phyloP scores from a whole-genome alignment of 2,888 invertebrate species.

The Lepidonotus clava region DNA sequence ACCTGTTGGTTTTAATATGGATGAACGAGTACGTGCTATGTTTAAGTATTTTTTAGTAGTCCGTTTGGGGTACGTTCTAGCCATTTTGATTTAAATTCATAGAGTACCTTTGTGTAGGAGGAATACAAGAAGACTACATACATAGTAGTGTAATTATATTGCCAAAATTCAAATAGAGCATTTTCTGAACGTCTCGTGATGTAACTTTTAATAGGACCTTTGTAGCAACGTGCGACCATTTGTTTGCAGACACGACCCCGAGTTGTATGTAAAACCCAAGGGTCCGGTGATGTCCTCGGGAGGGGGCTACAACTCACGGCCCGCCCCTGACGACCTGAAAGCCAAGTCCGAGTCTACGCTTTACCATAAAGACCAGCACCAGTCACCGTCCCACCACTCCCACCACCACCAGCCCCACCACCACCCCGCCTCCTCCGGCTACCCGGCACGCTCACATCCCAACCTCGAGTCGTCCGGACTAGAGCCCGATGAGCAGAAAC shows the following conservation, averaged over 20 bases:
- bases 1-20: too few relatives aligned
- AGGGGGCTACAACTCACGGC: background rate
- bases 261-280: slow-evolving; percentile 34
- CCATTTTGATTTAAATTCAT: too few relatives aligned
- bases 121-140: too few relatives aligned
- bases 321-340: slow-evolving; percentile 52
- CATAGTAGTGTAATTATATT: too few relatives aligned
- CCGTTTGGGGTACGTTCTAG: too few relatives aligned
- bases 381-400: background rate
- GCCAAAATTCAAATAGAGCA: too few relatives aligned
- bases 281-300: background rate
- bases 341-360: slow-evolving; percentile 62
- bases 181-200: too few relatives aligned
- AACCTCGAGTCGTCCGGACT: slow-evolving; percentile 60
- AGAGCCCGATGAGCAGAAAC: slow-evolving; percentile 72
- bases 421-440: background rate
- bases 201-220: too few relatives aligned
- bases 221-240: too few relatives aligned
- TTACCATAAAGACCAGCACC: slow-evolving; percentile 47
- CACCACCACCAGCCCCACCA: background rate
- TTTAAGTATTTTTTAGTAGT: too few relatives aligned
- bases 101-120: too few relatives aligned
- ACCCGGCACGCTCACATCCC: slow-evolving; percentile 45
- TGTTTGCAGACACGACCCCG: slow-evolving; percentile 41
- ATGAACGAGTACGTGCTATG: too few relatives aligned